Evolutionary conservation across 2,888 invertebrate species (phyloP).

Genomic region (Aspidapion aeneum): DNA sequence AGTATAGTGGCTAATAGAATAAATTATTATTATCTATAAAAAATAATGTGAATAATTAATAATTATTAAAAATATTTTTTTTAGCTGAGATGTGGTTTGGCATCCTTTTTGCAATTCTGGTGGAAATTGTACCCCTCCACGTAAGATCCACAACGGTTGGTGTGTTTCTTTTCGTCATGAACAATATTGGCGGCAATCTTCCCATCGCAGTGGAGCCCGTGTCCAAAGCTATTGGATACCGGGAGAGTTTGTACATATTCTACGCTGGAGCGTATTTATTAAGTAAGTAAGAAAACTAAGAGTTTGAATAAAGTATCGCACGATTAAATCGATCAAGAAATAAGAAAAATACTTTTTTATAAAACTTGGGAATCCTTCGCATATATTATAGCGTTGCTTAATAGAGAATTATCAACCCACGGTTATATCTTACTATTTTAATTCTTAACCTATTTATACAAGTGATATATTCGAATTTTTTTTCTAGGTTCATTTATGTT

Average conservation of each 20-base stretch:
- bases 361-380: not conserved
- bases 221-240: slow-evolving; percentile 75
- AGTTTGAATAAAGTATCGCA: too few species aligned
- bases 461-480: too few species aligned
- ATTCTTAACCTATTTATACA: too few species aligned
- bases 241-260: slow-evolving; percentile 81
- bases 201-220: slow-evolving; percentile 86
- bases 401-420: too few species aligned
- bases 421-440: too few species aligned
- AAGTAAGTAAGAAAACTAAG: slow-evolving; percentile 59
- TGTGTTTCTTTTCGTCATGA: slow-evolving; percentile 87
- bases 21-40: not conserved
- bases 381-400: not conserved
- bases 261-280: slow-evolving; percentile 85
- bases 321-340: too few species aligned
- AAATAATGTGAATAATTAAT: not conserved
- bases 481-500: slow-evolving; percentile 80
- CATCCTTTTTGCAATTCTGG: slow-evolving; percentile 84
- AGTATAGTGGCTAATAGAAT: not conserved
- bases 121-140: slow-evolving; percentile 80
- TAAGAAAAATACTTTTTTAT: too few species aligned
- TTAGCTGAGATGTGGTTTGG: slow-evolving; percentile 94
- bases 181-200: slow-evolving; percentile 87
- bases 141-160: slow-evolving; percentile 83
- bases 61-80: slow-evolving; percentile 37